These are phyloP conservation scores for Acanthurus leucopareius DNA, from an alignment of 2,797 vertebrate genomes.

Conservation along the genomic window DNA sequence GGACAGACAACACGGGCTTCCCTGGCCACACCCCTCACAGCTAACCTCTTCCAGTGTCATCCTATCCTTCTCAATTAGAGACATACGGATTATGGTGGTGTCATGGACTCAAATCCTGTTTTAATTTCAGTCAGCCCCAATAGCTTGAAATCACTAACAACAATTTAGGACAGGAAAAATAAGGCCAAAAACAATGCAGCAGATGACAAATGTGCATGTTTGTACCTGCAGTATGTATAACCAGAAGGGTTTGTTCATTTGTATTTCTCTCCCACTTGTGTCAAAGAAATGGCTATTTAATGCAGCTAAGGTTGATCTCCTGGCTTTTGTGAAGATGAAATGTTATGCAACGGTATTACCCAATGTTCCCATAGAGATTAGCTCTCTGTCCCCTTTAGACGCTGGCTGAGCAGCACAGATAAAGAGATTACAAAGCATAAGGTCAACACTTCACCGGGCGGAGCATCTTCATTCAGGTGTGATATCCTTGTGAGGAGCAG, in stretches of 20 bases:
- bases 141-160: constrained; percentile 44
- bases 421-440: constrained; percentile 74
- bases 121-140: constrained; percentile 59
- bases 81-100: constrained; percentile 64
- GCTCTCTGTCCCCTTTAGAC: constrained; percentile 43
- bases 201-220: neutral
- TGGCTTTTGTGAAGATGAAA: constrained; percentile 55
- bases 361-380: constrained; percentile 81
- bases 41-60: constrained; percentile 28
- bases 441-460: constrained; percentile 35
- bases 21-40: constrained; percentile 38
- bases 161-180: neutral
- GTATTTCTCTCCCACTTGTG: too few species aligned
- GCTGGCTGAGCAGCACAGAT: constrained; percentile 58
- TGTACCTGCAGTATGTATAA: neutral
- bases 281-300: neutral
- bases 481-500: constrained; percentile 40
- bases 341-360: constrained; percentile 79
- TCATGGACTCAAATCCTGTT: constrained; percentile 78
- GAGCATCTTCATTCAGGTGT: constrained; percentile 63
- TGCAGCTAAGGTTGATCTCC: constrained; percentile 41
- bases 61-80: constrained; percentile 8
- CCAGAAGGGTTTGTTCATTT: too few species aligned
- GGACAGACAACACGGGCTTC: neutral
- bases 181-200: neutral